Conservation (phyloP, 2,113 vertebrate genomes). For the Bufo bufo region DNA sequence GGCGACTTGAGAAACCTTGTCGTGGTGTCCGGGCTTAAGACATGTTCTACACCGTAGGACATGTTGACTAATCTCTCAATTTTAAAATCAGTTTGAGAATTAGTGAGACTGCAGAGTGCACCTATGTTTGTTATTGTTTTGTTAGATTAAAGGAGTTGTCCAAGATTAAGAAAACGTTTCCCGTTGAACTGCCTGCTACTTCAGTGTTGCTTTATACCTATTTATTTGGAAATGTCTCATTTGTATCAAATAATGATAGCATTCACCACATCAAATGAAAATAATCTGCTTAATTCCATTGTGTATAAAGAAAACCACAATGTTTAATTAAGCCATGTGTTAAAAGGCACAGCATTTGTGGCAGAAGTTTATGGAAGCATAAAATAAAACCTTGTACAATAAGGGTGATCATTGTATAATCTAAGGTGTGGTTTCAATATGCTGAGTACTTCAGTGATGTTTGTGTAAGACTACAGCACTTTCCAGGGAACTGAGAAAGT, state of each 20-base stretch:
- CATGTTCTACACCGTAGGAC: too few species aligned
- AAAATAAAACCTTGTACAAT: conserved; percentile 33
- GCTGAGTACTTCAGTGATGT: neutral
- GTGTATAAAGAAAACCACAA: neutral
- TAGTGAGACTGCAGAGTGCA: too few species aligned
- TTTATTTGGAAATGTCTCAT: neutral
- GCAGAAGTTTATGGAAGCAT: conserved; percentile 18
- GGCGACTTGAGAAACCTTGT: too few species aligned
- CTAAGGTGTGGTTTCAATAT: conserved; percentile 32
- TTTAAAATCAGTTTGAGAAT: too few species aligned
- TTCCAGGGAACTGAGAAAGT: neutral
- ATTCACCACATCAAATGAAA: conserved; percentile 3
- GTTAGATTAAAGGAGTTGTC: too few species aligned
- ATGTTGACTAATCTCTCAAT: too few species aligned
- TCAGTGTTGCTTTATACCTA: neutral
- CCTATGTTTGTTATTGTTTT: too few species aligned
- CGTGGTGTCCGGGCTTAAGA: too few species aligned
- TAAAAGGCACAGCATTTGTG: neutral
- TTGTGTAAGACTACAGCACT: neutral
- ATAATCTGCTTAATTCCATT: conserved; percentile 3
- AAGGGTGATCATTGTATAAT: conserved; percentile 25
- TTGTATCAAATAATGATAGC: conserved; percentile 18
- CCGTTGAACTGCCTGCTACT: too few species aligned
- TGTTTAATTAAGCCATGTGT: conserved; percentile 4
- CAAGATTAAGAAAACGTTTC: neutral